Percentiles rank a stretch among this genome's conserved stretches.
Evolutionary conservation across 2,888 invertebrate genomes (phyloP).

Genomic region (Candidula unifasciata): DNA sequence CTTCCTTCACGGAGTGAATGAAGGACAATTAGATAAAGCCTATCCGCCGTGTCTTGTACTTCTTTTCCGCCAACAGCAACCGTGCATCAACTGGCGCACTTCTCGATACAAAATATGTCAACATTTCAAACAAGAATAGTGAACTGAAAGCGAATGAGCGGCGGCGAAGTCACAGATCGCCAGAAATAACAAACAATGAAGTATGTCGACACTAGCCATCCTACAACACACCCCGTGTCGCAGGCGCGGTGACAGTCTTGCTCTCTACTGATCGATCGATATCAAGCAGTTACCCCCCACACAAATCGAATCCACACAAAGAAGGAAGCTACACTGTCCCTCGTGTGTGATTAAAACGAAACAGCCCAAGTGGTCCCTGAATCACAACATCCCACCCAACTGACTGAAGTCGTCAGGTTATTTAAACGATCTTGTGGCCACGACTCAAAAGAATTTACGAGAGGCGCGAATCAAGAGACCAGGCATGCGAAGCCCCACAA

Average conservation of each 20-base stretch:
- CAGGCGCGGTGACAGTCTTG: background rate
- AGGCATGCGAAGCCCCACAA: background rate
- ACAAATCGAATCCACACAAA: background rate
- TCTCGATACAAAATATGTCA: background rate
- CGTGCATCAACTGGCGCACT: background rate
- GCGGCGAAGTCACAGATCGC: background rate
- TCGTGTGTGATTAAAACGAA: no score
- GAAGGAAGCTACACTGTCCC: background rate
- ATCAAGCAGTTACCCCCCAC: background rate
- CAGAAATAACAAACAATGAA: conserved; percentile 7
- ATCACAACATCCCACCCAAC: no score
- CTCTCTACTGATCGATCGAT: conserved; percentile 1
- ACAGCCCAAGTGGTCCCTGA: no score
- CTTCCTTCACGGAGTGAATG: no score
- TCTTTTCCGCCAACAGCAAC: no score
- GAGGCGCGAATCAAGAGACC: conserved; percentile 1
- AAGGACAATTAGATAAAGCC: no score
- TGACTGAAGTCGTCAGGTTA: no score
- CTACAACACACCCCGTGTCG: background rate
- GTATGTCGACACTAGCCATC: background rate
- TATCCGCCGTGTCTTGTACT: no score
- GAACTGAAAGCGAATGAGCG: background rate
- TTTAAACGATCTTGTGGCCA: no score
- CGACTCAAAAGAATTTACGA: no score
- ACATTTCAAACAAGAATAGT: background rate